Percentiles rank a stretch among this genome's conserved stretches.
phyloP scores from a whole-genome alignment of 2,113 vertebrate species.

The Otocyon megalotis region DNA sequence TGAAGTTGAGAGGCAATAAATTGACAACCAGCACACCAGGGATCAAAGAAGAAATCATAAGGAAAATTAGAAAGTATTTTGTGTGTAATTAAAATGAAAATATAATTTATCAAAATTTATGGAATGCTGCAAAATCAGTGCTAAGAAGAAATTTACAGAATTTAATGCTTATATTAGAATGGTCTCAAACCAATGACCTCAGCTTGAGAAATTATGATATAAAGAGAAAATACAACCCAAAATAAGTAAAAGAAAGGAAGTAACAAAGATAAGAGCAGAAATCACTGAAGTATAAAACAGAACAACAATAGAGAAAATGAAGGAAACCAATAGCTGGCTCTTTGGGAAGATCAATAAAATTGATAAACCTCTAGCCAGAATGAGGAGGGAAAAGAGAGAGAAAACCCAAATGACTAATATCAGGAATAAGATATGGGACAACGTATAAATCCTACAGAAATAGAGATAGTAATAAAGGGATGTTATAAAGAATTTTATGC shows the following conservation, averaged over 20 bases:
- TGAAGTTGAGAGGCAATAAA: constrained; percentile 32
- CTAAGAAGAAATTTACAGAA: background rate
- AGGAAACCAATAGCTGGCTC: background rate
- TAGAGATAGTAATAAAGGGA: background rate
- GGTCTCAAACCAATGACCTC: background rate
- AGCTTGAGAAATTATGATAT: constrained; percentile 43
- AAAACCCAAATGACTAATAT: background rate
- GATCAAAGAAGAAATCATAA: constrained; percentile 33
- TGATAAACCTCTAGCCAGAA: background rate
- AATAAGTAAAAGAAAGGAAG: constrained; percentile 22
- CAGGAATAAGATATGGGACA: background rate
- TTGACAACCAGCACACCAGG: background rate
- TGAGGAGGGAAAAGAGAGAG: background rate
- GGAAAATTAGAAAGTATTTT: constrained; percentile 44
- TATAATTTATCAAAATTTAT: background rate
- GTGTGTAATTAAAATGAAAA: constrained; percentile 41
- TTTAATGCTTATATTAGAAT: constrained; percentile 41
- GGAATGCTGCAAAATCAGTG: background rate
- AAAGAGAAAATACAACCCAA: constrained; percentile 27
- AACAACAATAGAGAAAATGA: background rate
- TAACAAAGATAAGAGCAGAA: constrained; percentile 28
- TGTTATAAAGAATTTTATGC: background rate
- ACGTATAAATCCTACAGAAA: background rate
- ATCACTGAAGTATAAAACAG: constrained; percentile 16
- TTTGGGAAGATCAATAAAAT: background rate